These are phyloP conservation scores for Choloepus hoffmanni DNA, from an alignment of 2,113 vertebrate genomes.

Conservation along the genomic window DNA sequence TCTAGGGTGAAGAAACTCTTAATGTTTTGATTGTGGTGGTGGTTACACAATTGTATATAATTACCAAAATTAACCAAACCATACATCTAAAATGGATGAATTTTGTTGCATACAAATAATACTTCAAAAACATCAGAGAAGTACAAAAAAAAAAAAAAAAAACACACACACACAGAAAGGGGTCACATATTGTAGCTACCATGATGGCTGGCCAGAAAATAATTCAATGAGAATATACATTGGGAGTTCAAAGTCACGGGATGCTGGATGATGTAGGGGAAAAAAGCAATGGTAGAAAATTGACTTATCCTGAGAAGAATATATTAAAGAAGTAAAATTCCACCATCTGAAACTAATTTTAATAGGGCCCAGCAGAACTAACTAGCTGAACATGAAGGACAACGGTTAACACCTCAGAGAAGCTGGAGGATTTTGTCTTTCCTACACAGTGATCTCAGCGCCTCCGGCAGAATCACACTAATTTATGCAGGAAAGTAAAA, in stretches of 20 bases:
- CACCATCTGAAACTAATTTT: background rate
- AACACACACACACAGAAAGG: background rate
- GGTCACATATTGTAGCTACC: background rate
- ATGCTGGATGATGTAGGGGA: background rate
- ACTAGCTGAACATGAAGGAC: background rate
- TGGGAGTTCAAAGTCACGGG: background rate
- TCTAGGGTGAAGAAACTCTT: background rate
- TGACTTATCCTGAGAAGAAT: background rate
- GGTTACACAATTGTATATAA: background rate
- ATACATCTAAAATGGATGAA: background rate
- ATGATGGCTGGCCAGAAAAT: background rate
- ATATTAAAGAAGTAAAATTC: slow-evolving; percentile 23
- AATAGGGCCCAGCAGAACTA: background rate
- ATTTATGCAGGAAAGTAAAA: background rate
- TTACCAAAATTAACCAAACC: background rate
- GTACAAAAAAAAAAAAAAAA: background rate
- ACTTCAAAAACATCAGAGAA: background rate
- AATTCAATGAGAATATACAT: background rate
- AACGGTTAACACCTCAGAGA: background rate
- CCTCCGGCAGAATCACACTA: slow-evolving; percentile 17
- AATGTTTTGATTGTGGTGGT: background rate
- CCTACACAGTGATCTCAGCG: background rate
- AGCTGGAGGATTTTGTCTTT: background rate
- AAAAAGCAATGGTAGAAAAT: background rate
- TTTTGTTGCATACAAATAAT: background rate